A percentile compares a stretch with the other conserved stretches of the same genome.
phyloP scores from a whole-genome alignment of 2,888 invertebrate species.

The Trypoxylon attenuatum region DNA sequence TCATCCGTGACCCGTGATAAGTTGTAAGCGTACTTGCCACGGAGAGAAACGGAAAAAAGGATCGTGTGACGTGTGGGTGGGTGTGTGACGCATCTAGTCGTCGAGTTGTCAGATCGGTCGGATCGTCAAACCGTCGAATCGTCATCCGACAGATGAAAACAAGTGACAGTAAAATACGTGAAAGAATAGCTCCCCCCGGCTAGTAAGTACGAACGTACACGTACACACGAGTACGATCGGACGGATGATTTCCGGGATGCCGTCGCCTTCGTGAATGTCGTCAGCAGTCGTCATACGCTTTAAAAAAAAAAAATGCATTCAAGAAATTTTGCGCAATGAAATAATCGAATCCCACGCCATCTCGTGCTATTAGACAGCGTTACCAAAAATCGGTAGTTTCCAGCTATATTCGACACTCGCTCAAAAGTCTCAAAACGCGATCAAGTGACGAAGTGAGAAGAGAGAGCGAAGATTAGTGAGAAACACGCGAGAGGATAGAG shows the following conservation, averaged over 20 bases:
- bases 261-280: too few species aligned
- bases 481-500: slow-evolving; percentile 53
- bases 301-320: neutral
- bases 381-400: slow-evolving; percentile 38
- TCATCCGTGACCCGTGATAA: too few species aligned
- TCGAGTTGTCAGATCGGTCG: too few species aligned
- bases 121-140: too few species aligned
- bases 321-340: slow-evolving; percentile 19
- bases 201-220: neutral
- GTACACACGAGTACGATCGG: too few species aligned
- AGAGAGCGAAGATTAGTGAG: too few species aligned
- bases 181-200: neutral
- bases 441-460: slow-evolving; percentile 19
- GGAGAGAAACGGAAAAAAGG: too few species aligned
- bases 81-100: too few species aligned
- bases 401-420: slow-evolving; percentile 22
- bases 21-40: too few species aligned
- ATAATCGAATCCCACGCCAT: slow-evolving; percentile 39
- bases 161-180: neutral
- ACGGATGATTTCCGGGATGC: neutral
- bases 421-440: slow-evolving; percentile 40
- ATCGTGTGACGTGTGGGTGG: too few species aligned
- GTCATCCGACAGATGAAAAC: neutral
- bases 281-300: too few species aligned
- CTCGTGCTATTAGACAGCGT: slow-evolving; percentile 33